Evolutionary conservation across 2,113 vertebrate genomes (phyloP), one percentile per base, ranked within the genome.

Genomic region (Dicerorhinus sumatrensis): DNA sequence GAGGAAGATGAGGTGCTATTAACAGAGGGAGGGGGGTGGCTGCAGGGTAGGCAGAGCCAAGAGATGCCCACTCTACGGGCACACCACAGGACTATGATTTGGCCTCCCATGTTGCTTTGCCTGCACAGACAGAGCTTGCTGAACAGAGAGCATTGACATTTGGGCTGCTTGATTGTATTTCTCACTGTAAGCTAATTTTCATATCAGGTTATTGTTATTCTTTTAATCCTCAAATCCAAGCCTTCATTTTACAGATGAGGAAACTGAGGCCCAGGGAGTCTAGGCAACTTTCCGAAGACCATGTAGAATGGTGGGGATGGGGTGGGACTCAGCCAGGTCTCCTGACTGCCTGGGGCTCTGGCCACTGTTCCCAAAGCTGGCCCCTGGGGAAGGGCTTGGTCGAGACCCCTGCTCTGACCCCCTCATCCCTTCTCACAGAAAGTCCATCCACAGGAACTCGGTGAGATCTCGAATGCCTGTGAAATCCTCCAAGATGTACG

Each of bases 401-500:
- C 25, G 51, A 0, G 54, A 31, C 14, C 42, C 31, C 6, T 11
- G 4, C 51, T 33, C 27, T 86, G 76, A 96, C 27, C 0, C 46
- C 51, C 1, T 21, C 0, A 6, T 89, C 21, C 97, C 12, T 91
- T 72, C 63, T 89, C 77, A 5, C 98, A 99, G 99, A n/a, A 99
- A 99, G 42, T 98, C 98, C 88, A 89, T 98, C 27, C 83, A 96
- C 87, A 98, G 99, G 48, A 99, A 98, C 54, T 99, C 99, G 0
- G 98, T 99, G 82, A 99, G 99, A 58, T 99, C 99, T 1, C 99
- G 99, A 96, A 97, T 97, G 73, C 97, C 98, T 0, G 93, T 97
- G 2, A 99, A 98, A 62, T 96, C 99, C 51, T 97, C 99, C 98
- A 99, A 98, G 97, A 98, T 96, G 36, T 99, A 99, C 0, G 94